These are phyloP conservation scores for Eristalis intricaria DNA, from an alignment of 2,888 invertebrate genomes.

Conservation along the genomic window DNA sequence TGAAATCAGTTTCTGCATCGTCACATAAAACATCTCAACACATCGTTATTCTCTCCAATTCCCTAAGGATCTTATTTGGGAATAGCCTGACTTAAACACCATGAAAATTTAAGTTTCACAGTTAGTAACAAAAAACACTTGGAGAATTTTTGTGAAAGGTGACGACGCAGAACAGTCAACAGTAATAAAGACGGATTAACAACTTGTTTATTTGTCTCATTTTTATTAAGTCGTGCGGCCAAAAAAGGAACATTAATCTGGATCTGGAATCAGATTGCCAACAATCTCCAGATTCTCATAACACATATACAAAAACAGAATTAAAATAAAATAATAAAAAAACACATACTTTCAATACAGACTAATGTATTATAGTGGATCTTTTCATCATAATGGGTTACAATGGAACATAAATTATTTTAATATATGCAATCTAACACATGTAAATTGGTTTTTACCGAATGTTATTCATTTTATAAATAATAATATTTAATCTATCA, in stretches of 20 bases:
- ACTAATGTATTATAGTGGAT: slow-evolving; percentile 64
- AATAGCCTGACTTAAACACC: not conserved
- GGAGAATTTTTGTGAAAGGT: not conserved
- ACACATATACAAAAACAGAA: not conserved
- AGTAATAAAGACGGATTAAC: not conserved
- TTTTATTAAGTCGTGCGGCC: not conserved
- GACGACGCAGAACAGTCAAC: not conserved
- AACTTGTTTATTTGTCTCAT: not conserved
- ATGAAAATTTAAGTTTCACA: not conserved
- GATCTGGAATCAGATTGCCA: not conserved
- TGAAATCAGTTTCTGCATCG: not conserved
- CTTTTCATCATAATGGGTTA: slow-evolving; percentile 61
- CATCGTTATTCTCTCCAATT: not conserved
- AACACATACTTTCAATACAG: slow-evolving; percentile 51
- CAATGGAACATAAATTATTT: slow-evolving; percentile 69
- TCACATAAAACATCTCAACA: not conserved
- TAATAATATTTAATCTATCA: slow-evolving; percentile 65
- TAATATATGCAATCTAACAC: slow-evolving; percentile 68
- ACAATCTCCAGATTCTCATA: not conserved
- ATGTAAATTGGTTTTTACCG: slow-evolving; percentile 50
- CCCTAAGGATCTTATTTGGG: not conserved
- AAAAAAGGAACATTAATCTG: not conserved
- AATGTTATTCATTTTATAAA: slow-evolving; percentile 53
- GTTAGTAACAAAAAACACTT: not conserved
- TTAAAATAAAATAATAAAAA: not conserved